Base-by-base conservation (phyloP, 2,888 invertebrate species). In the Zygothrica quintamaculata region DNA sequence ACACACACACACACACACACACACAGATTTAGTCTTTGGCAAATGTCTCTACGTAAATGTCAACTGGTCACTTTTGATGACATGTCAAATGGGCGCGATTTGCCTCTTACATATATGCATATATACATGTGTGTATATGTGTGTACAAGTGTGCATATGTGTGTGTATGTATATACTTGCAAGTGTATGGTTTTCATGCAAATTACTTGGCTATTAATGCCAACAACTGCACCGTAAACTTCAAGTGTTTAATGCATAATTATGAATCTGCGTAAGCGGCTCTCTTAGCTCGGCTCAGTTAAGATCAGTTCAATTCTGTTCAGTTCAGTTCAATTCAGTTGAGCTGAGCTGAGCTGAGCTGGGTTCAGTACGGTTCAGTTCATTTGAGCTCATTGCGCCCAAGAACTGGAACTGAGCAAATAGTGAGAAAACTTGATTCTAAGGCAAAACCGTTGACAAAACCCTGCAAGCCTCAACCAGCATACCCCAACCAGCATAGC, bases 221-320 rank as follows among this genome's bases (percentile, higher is more conserved):
- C 70, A 52, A 59, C 60, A 74, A 73, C 65, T 79, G 79, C 74
- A 70, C 65, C 72, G 72, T 72, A 78, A 81, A 72, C 74, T 62
- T 69, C 79, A 69, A 81, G 82, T 80, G 79, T 80, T 80, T 82
- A 82, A 79, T 80, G 82, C 82, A 82, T 82, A 80, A 82, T 80
- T 80, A 80, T 75, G 61, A 69, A 73, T 18, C 39, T 39, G 51
- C 33, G 5, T 18, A 29, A 43, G 52, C 52, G 40, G 8, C 26
- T 50, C 37, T 15, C 16, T 1, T 1, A 9, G 37, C 16, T 9
- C 16, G 5, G 5, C 18, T 22, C 18, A 22, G 18, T 3, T 22
- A 2, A 22, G 18, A 3, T 22, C 18, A 22, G 18, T 22, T 22
- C 11, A 31, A 9, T 31, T 31, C 36, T n/a, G 12, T 4, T 12